Evolutionary conservation across 2,888 invertebrate genomes (phyloP).

Genomic region (Xanthorhoe spadicearia): DNA sequence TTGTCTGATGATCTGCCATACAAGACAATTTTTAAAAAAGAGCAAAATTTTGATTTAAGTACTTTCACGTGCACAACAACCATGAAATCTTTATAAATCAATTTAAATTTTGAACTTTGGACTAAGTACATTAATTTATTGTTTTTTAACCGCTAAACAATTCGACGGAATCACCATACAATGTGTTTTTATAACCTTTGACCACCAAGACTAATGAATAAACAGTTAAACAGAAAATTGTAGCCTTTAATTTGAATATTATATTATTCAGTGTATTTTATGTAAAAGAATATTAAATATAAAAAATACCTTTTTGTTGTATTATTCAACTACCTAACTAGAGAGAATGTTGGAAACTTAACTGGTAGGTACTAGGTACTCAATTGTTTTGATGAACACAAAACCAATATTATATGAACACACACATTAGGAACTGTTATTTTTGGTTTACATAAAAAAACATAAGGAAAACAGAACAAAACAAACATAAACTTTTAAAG

Average conservation of each 20-base stretch:
- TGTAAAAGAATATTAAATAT: neutral
- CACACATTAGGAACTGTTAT: neutral
- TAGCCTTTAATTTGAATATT: neutral
- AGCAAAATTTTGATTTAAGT: too few relatives aligned
- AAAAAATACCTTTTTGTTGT: too few relatives aligned
- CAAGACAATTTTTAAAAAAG: too few relatives aligned
- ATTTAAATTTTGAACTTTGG: slow-evolving; percentile 2
- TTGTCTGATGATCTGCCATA: too few relatives aligned
- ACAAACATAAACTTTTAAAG: too few relatives aligned
- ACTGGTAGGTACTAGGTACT: too few relatives aligned
- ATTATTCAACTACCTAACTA: too few relatives aligned
- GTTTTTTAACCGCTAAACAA: slow-evolving; percentile 12
- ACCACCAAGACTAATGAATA: slow-evolving; percentile 20
- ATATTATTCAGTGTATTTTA: neutral
- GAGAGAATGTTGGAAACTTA: too few relatives aligned
- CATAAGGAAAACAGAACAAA: neutral
- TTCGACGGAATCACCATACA: slow-evolving; percentile 31
- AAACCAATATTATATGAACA: neutral
- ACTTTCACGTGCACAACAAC: too few relatives aligned
- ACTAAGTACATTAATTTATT: neutral
- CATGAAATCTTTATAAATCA: too few relatives aligned
- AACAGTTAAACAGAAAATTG: neutral
- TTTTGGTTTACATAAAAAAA: neutral
- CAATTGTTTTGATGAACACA: neutral
- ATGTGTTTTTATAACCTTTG: slow-evolving; percentile 30